phyloP scores from a whole-genome alignment of 1,140 invertebrate genomes.

The Zaprionus taronus region DNA sequence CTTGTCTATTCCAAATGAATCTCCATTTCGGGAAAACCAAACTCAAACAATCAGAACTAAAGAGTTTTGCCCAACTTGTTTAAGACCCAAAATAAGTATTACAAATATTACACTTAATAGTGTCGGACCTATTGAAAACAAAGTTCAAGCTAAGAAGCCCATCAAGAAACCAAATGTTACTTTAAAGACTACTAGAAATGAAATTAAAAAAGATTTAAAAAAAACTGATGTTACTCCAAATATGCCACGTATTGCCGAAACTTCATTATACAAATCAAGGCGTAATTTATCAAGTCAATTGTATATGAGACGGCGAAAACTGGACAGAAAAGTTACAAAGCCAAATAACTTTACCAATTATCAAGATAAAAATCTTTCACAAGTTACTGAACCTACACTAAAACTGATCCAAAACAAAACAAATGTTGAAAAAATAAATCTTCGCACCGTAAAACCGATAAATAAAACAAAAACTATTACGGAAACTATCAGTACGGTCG shows the following conservation, averaged over 20 bases:
- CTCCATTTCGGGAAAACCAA: not conserved
- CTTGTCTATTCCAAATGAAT: not conserved
- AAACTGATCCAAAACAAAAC: slow-evolving; percentile 3
- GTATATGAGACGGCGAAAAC: slow-evolving; percentile 19
- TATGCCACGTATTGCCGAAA: not conserved
- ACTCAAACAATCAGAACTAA: not conserved
- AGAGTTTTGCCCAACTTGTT: not conserved
- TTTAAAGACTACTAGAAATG: slow-evolving; percentile 2
- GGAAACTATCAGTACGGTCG: not conserved
- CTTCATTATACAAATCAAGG: not conserved
- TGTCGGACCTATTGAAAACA: not conserved
- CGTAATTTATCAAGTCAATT: not conserved
- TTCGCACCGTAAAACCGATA: not conserved
- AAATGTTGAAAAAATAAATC: not conserved
- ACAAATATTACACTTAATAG: not conserved
- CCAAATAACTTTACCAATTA: slow-evolving; percentile 3
- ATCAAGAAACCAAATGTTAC: not conserved
- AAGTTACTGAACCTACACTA: not conserved
- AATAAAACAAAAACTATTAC: slow-evolving; percentile 7
- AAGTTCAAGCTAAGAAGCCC: not conserved
- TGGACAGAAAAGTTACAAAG: slow-evolving; percentile 1
- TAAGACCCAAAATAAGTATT: not conserved
- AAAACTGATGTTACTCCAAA: slow-evolving; percentile 1
- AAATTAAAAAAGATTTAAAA: slow-evolving; percentile 5
- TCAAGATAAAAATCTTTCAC: slow-evolving; percentile 1